Evolutionary conservation across 2,888 invertebrate genomes (phyloP), one percentile per base, ranked within the genome.

Genomic region (Neoitamus cyanurus): DNA sequence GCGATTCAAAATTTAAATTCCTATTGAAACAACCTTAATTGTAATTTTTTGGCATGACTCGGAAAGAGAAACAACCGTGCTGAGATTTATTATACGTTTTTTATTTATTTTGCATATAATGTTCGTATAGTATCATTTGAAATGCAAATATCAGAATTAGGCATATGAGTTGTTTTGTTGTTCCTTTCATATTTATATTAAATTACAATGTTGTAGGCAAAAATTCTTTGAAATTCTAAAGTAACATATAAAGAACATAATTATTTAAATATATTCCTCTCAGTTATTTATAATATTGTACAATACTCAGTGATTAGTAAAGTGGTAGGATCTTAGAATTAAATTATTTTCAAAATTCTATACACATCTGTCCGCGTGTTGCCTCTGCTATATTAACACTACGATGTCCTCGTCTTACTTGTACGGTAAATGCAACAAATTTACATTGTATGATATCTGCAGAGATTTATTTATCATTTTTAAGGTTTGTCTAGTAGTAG

Each of bases 101-200:
- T 82, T 82, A 69, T 82, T 82, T 82, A 82, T 82, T 82, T 69
- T 82, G 82, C 82, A 82, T 82, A 80, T 82, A 82, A 68, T 82
- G 58, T 82, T 82, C 80, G 82, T 82, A 69, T 82, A 82, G 68
- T 69, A 28, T 82, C 34, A 68, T 68, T 82, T 82, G 82, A 82
- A 82, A 69, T 82, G 82, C 82, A 69, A 82, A 82, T 82, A 69
- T 69, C 82, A 69, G 82, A 82, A 69, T 69, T 82, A 82, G 82
- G 69, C 82, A 37, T 36, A 78, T 46, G 48, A 78, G 78, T 78
- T 82, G 13, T 82, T 82, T 68, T 58, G 11, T 28, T 80, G 28
- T 80, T 58, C 20, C 9, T 58, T 37, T 80, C 34, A 80, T 37
- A 80, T 80, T 58, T 46, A n/a, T 36, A 82, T 69, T 69, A 48